phyloP scores from a whole-genome alignment of 2,888 invertebrate genomes.

The Napeogenes inachia region DNA sequence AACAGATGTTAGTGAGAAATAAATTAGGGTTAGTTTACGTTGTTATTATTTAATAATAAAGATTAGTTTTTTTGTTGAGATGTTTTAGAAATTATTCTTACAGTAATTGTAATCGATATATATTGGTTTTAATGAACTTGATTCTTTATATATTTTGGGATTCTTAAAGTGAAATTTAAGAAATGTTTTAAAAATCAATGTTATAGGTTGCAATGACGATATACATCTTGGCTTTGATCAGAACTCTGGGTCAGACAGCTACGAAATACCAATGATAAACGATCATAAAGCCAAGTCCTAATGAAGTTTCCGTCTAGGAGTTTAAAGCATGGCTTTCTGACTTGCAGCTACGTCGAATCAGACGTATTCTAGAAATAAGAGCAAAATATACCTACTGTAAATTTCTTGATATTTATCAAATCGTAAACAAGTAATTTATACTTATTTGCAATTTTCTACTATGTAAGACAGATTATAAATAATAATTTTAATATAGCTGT shows the following conservation, averaged over 20 bases:
- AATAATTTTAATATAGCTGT: too few relatives aligned
- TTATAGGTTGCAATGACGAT: neutral
- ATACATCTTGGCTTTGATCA: neutral
- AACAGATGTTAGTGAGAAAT: constrained; percentile 68
- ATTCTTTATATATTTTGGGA: too few relatives aligned
- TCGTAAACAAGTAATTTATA: too few relatives aligned
- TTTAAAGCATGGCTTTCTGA: constrained; percentile 7
- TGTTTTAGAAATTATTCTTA: too few relatives aligned
- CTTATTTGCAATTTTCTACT: too few relatives aligned
- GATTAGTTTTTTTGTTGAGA: neutral
- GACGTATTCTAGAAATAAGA: neutral
- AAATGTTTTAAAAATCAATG: too few relatives aligned
- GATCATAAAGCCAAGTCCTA: neutral
- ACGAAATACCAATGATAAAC: constrained; percentile 7
- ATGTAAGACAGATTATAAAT: too few relatives aligned
- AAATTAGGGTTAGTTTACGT: constrained; percentile 32
- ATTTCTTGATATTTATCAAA: too few relatives aligned
- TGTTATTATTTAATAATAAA: constrained; percentile 5
- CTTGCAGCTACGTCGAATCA: constrained; percentile 2
- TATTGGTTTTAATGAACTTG: too few relatives aligned
- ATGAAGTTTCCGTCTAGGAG: constrained; percentile 6
- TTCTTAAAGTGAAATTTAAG: too few relatives aligned
- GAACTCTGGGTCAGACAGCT: constrained; percentile 1
- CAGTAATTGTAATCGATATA: too few relatives aligned
- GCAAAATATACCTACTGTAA: too few relatives aligned